Conservation (phyloP, 1,140 invertebrate genomes). For the Aphelinus certus region DNA sequence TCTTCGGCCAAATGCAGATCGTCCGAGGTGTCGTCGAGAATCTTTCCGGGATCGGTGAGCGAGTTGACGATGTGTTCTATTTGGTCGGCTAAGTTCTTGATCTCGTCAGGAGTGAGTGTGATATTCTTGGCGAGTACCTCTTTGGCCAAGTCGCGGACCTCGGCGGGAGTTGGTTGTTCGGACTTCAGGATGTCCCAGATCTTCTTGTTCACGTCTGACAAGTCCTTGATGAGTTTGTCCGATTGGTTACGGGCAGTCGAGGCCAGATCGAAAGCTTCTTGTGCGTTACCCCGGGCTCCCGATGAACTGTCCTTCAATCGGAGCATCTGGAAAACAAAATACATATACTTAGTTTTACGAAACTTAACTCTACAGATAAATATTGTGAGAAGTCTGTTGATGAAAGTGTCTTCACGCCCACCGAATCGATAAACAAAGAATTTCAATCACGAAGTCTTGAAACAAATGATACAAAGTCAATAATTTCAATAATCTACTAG, state of each 20-base stretch:
- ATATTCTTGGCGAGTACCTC: slow-evolving; percentile 78
- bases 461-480: no score
- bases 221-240: slow-evolving; percentile 64
- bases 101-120: slow-evolving; percentile 84
- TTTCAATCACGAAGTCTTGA: no score
- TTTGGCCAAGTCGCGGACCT: slow-evolving; percentile 82
- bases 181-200: slow-evolving; percentile 81
- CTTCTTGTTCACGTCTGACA: slow-evolving; percentile 72
- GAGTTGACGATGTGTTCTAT: slow-evolving; percentile 88
- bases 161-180: slow-evolving; percentile 80
- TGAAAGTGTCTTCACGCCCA: no score
- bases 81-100: slow-evolving; percentile 77
- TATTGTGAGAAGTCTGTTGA: no score
- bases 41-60: slow-evolving; percentile 89
- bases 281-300: slow-evolving; percentile 68
- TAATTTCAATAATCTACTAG: no score
- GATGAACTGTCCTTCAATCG: slow-evolving; percentile 69
- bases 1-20: slow-evolving; percentile 79
- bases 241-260: slow-evolving; percentile 69
- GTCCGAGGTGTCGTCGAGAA: slow-evolving; percentile 84
- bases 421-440: no score
- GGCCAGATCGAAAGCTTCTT: slow-evolving; percentile 70
- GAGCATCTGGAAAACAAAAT: slow-evolving; percentile 63
- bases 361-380: no score
- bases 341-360: no score